Evolutionary conservation across 2,888 invertebrate species (phyloP).

Genomic region (Lacanobia wlatinum): DNA sequence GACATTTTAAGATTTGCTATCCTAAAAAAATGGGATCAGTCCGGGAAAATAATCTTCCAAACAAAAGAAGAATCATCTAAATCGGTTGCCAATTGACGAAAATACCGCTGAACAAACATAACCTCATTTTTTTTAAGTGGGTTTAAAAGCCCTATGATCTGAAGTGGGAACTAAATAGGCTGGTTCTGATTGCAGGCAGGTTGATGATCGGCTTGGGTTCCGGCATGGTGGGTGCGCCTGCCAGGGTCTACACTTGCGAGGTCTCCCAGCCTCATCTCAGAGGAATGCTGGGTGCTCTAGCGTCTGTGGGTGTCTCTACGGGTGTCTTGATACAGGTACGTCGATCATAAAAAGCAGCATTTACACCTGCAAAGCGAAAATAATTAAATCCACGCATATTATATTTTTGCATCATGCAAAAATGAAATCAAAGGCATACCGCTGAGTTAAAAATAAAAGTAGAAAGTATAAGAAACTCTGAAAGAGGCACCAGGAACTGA

Average conservation of each 20-base stretch:
- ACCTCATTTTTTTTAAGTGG: too few species aligned
- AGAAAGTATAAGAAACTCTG: background rate
- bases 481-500: background rate
- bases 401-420: too few species aligned
- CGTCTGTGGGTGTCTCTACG: constrained; percentile 93
- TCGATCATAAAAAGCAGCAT: background rate
- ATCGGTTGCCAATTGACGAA: too few species aligned
- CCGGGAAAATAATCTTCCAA: too few species aligned
- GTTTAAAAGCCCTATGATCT: background rate
- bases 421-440: too few species aligned
- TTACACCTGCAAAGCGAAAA: too few species aligned
- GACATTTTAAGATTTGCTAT: too few species aligned
- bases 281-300: constrained; percentile 93
- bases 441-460: too few species aligned
- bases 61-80: too few species aligned
- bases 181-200: constrained; percentile 79
- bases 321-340: constrained; percentile 91
- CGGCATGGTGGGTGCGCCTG: constrained; percentile 94
- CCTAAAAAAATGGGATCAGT: too few species aligned
- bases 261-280: constrained; percentile 94
- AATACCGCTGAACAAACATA: too few species aligned
- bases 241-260: constrained; percentile 93
- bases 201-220: constrained; percentile 93
- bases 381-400: too few species aligned
- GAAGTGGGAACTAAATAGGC: background rate